Evolutionary conservation across 2,888 invertebrate species (phyloP), one percentile per base, ranked within the genome.

Genomic region (Leptopilina syphax): DNA sequence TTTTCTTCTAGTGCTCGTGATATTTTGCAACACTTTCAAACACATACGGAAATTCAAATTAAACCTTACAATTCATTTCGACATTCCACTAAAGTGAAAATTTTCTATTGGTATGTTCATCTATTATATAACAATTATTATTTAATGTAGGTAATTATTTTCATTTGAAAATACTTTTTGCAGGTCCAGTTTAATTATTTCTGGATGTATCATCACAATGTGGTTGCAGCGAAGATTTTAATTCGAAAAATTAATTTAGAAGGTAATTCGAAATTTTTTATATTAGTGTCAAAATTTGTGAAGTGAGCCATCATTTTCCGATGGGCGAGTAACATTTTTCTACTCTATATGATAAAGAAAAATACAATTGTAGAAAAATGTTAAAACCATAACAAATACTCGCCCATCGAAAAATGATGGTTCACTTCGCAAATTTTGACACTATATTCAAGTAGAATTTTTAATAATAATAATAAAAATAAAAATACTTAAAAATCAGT

Each of bases 11-110:
- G 77, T 50, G 77, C 63, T 1, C 65, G 73, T 18, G 73, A 73
- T n/a, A 73, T 73, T 27, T 57, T 73, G n/a, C 54, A 57, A 73
- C 73, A 73, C 13, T 73, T 73, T 34, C 12, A 73, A 4, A 18
- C 73, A 57, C 41, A 73, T 57, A n/a, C 73, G 13, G 73, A 73
- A 13, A 73, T 73, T 34, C 1, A 73, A 5, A 73, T 73, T 57
- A n/a, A n/a, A 18, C 34, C 57, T 57, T 73, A 73, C 9, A 73
- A 73, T 57, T 9, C 54, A 60, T 34, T 76, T 12, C n/a, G 12
- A 54, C 47, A 66, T 76, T 79, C 60, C 1, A 27, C 50, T 12
- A 1, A 27, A 9, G 27, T 24, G n/a, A 73, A 73, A 57, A 34
- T 57, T 13, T 57, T 57, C 34, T 63, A 50, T 27, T 70, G 73